phyloP scores from a whole-genome alignment of 2,797 vertebrate species.

The Gorsachius magnificus region DNA sequence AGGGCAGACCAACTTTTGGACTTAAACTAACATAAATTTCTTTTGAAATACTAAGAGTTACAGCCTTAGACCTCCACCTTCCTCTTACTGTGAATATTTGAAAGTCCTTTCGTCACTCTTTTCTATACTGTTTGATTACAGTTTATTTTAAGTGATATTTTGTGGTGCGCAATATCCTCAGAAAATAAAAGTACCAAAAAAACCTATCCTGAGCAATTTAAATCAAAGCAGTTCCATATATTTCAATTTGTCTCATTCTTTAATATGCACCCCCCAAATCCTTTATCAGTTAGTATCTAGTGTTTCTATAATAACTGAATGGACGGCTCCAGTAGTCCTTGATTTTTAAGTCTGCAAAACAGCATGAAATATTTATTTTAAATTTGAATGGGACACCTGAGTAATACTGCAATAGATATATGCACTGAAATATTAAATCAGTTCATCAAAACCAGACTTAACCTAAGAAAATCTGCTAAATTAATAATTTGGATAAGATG shows the following conservation, averaged over 20 bases:
- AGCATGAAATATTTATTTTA: not conserved
- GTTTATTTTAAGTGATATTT: not conserved
- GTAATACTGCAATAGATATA: not conserved
- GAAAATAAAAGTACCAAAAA: not conserved
- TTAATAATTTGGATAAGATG: slow-evolving; percentile 16
- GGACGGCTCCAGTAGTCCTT: not conserved
- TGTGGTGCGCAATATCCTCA: not conserved
- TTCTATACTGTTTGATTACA: not conserved
- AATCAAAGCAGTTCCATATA: not conserved
- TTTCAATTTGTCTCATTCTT: not conserved
- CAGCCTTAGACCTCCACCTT: not conserved
- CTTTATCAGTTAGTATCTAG: not conserved
- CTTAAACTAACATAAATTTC: not conserved
- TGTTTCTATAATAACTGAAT: not conserved
- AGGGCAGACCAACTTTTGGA: not conserved
- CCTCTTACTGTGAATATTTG: not conserved
- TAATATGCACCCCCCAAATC: not conserved
- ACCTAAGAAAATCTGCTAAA: not conserved
- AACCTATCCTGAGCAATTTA: not conserved
- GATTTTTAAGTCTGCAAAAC: not conserved
- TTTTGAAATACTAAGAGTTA: not conserved
- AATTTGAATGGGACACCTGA: not conserved
- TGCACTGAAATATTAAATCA: not conserved
- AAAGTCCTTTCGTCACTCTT: not conserved
- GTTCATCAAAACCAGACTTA: not conserved